These are phyloP conservation scores for Epizoanthus ramosus DNA, from an alignment of 92 coral and sea anemone species.

Conservation along the genomic window DNA sequence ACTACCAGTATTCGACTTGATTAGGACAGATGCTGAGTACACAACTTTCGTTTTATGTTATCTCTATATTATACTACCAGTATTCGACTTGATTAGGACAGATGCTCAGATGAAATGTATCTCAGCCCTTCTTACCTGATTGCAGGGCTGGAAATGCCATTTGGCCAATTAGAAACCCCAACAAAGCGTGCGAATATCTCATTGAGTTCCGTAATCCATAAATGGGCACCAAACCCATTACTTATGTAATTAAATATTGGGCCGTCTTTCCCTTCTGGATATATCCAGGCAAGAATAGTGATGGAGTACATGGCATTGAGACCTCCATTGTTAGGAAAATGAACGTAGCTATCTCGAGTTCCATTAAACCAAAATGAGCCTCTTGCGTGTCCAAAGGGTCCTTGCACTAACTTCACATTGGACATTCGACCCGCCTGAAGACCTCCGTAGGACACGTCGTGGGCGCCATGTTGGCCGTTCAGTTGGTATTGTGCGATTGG, in stretches of 20 bases:
- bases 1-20: too few relatives aligned
- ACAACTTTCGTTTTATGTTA: too few relatives aligned
- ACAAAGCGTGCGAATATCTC: background rate
- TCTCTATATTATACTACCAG: too few relatives aligned
- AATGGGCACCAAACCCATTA: background rate
- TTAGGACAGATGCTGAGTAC: too few relatives aligned
- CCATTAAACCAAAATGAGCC: background rate
- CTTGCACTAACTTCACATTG: background rate
- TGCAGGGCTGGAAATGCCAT: too few relatives aligned
- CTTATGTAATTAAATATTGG: background rate
- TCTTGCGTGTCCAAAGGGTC: background rate
- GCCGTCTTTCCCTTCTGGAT: background rate
- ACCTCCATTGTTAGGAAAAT: background rate
- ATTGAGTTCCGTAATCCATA: background rate
- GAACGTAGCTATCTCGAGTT: background rate
- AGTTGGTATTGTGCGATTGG: background rate
- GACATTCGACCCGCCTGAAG: background rate
- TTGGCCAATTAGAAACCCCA: too few relatives aligned
- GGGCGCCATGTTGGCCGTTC: background rate
- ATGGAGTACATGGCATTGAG: background rate
- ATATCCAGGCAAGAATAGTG: background rate
- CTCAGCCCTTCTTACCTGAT: too few relatives aligned
- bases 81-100: too few relatives aligned
- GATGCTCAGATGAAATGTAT: too few relatives aligned
- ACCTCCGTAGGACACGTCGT: background rate